These are phyloP conservation scores for Electrophaes corylata DNA, from an alignment of 2,888 invertebrate genomes.

Conservation along the genomic window DNA sequence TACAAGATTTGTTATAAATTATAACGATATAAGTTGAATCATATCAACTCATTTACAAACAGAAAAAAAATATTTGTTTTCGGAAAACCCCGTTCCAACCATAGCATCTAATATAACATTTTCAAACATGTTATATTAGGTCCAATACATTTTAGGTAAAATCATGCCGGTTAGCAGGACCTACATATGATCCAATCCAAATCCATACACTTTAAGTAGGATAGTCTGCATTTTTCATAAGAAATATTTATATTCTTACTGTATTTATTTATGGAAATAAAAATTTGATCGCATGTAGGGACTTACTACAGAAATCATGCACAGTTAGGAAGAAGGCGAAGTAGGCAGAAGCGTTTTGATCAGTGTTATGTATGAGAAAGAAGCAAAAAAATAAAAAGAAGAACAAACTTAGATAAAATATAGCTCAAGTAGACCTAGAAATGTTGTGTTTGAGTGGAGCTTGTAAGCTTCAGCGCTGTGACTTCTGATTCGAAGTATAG, in stretches of 20 bases:
- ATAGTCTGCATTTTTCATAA: neutral
- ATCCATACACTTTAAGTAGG: neutral
- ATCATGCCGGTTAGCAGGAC: conserved; percentile 15
- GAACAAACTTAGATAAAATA: conserved; percentile 27
- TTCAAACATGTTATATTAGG: neutral
- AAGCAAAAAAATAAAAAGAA: conserved; percentile 28
- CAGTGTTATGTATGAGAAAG: conserved; percentile 23
- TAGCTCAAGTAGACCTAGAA: conserved; percentile 41
- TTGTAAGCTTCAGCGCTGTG: conserved; percentile 52
- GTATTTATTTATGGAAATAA: neutral
- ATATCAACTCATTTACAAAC: conserved; percentile 15
- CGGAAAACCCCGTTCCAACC: neutral
- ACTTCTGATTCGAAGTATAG: conserved; percentile 44
- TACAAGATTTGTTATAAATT: neutral
- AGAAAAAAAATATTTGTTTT: neutral
- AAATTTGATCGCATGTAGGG: conserved; percentile 26
- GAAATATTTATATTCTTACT: no score
- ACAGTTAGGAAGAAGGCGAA: conserved; percentile 33
- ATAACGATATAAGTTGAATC: conserved; percentile 12
- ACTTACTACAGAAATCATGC: conserved; percentile 21
- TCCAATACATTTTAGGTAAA: conserved; percentile 14
- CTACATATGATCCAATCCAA: conserved; percentile 14
- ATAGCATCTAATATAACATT: neutral
- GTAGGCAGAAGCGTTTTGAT: conserved; percentile 53
- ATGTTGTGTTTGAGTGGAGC: conserved; percentile 50